Base-by-base conservation (phyloP, 2,113 vertebrate genomes). In the Corvus hawaiiensis region DNA sequence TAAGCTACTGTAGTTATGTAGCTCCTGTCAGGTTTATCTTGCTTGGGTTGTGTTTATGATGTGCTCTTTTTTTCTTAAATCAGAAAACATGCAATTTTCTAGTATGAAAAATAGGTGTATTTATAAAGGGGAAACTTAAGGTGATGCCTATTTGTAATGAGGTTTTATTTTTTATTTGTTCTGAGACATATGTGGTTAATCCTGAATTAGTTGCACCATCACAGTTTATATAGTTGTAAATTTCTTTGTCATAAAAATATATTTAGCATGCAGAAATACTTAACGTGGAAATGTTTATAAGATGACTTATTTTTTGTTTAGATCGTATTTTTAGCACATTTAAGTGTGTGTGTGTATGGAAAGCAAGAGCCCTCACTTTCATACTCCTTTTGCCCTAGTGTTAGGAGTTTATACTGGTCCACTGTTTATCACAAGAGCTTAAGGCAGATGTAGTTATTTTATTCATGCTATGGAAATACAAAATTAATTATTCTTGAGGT, bases 11-110 rank as follows among this genome's bases (percentile, higher is more conserved):
- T 87, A 90, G 83, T 69, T 94, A 68, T 89, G 46, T 64, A 86
- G 72, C 64, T 91, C 56, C 76, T 74, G 56, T 86, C 71, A 86
- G 82, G 75, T 93, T 91, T 89, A 64, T 85, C 61, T 94, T 81
- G 83, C 55, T 51, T 66, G 51, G 16, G 16, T 74, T 82, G 33
- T 75, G 61, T 89, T 91, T 82, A 86, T 11, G 14, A 56, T 16
- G 10, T 37, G 35, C 28, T 35, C 28, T 35, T 64, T 72, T 59
- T 59, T 61, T 46, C 55, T 59, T 72, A 74, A 67, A 84, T 80
- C 49, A 43, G 39, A 79, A 87, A 84, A 26, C 33, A 22, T 76
- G 33, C 14, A 51, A 16, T 51, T 76, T 76, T 93, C 73, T 72
- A 37, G 32, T 90, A 67, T 84, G 51, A 84, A 80, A 87, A 80